Evolutionary conservation across 2,797 vertebrate genomes (phyloP).

Genomic region (Taenioides sp.): DNA sequence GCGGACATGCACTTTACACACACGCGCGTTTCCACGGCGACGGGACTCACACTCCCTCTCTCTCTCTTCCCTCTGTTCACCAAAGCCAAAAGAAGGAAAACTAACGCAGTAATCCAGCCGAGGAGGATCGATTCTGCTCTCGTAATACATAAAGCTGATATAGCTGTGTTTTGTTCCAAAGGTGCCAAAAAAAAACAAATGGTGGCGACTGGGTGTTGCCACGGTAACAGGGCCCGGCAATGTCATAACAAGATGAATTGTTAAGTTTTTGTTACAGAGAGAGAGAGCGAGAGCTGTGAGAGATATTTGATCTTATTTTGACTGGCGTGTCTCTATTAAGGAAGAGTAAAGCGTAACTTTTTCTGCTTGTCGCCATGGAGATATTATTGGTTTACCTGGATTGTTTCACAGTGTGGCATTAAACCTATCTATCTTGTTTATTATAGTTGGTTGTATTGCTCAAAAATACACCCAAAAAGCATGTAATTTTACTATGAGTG

Average conservation of each 20-base stretch:
- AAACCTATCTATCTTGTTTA: too few species aligned
- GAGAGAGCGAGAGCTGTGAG: neutral
- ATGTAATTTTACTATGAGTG: too few species aligned
- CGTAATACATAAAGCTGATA: neutral
- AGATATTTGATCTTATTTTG: neutral
- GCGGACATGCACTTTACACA: constrained; percentile 1
- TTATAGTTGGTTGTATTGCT: too few species aligned
- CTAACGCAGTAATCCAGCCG: neutral
- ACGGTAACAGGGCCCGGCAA: constrained; percentile 41
- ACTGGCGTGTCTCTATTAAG: neutral
- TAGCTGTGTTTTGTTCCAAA: neutral
- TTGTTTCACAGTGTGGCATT: too few species aligned
- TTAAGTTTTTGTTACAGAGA: neutral
- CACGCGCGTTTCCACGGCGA: neutral
- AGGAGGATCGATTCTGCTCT: neutral
- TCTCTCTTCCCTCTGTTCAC: constrained; percentile 1
- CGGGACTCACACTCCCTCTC: neutral
- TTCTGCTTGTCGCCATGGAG: too few species aligned
- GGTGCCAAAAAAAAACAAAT: neutral
- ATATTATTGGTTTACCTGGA: too few species aligned
- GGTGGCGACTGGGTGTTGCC: constrained; percentile 39
- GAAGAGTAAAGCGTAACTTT: neutral
- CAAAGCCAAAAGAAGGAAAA: neutral
- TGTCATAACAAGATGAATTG: constrained; percentile 33
- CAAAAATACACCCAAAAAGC: too few species aligned